These are phyloP conservation scores for Lepisosteus osseus DNA, from an alignment of 2,113 vertebrate species.

Conservation along the genomic window DNA sequence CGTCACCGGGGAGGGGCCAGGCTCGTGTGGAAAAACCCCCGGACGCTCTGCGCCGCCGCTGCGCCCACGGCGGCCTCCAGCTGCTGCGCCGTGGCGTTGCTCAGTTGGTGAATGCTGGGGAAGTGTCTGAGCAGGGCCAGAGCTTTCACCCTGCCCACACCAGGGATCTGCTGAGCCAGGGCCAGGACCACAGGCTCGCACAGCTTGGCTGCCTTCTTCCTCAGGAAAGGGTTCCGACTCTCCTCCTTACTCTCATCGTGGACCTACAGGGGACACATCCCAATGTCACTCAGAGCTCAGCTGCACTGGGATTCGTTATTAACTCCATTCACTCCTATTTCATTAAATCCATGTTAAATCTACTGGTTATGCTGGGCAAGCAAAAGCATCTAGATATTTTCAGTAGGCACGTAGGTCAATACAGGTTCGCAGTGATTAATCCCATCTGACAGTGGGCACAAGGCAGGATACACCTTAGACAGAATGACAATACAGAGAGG, in stretches of 20 bases:
- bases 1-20: not conserved
- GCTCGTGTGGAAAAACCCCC: conserved; percentile 67
- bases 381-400: no score
- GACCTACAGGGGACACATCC: conserved; percentile 60
- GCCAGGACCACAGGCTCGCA: conserved; percentile 64
- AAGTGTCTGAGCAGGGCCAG: conserved; percentile 73
- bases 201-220: conserved; percentile 36
- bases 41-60: conserved; percentile 64
- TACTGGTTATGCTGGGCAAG: no score
- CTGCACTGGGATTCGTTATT: not conserved
- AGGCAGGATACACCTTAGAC: no score
- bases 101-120: conserved; percentile 71
- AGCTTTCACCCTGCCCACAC: conserved; percentile 80
- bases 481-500: no score
- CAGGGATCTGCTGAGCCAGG: conserved; percentile 76
- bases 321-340: no score
- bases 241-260: conserved; percentile 67
- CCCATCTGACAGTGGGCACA: no score
- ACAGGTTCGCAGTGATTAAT: no score
- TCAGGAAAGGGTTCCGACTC: conserved; percentile 69
- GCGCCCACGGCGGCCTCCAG: conserved; percentile 73
- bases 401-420: no score
- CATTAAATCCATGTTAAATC: no score
- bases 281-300: not conserved
- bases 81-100: conserved; percentile 55